Base-by-base conservation (phyloP, 2,888 invertebrate species). In the Galerucella nymphaeae region DNA sequence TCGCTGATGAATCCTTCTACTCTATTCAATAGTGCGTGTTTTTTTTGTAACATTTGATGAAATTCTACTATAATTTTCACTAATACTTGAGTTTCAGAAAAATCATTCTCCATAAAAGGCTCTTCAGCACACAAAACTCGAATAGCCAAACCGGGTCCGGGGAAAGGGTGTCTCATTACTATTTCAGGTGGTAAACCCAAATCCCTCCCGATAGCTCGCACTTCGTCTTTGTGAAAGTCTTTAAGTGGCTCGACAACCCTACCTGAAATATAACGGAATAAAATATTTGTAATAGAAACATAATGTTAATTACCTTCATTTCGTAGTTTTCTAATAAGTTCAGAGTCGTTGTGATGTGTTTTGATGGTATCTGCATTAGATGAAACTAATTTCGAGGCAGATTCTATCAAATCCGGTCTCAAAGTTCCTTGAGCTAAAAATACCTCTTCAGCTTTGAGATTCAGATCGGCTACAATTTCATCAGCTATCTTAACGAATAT, bases 221-320 rank as follows among this genome's bases (percentile, higher is more conserved):
- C 96, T 90, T 99, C 99, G 85, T 99, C 99, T 89, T 99, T 99
- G 87, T 99, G 99, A 86, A 99, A 99, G 88, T 99, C 99, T 87
- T 93, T 94, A 71, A 99, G 89, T n/a, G 99, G 99, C 87, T 99
- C 99, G 13, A 99, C 94, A 20, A 99, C 98, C 69, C 96, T 90
- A 13, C 98, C 77, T 77, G 41, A 50, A 73, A 70, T 64, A 57
- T 57, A 30, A 30, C 14, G n/a, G 2, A 45, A 9, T 42, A 30
- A 70, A 53, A 50, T 63, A 61, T 68, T 16, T 18, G 23, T 14
- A 23, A 14, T 23, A 8, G n/a, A 13, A n/a, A 30, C 11, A 38
- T 23, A 38, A 14, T 8, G 30, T 38, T 38, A 8, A 9, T 57
- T 72, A 77, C 78, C 97, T 71, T 92, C 89, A 71, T 89, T 89